Percentiles rank a stretch among this genome's conserved stretches.
Evolutionary conservation across 2,888 invertebrate species (phyloP).

Genomic region (Omphaloscelis lunosa): DNA sequence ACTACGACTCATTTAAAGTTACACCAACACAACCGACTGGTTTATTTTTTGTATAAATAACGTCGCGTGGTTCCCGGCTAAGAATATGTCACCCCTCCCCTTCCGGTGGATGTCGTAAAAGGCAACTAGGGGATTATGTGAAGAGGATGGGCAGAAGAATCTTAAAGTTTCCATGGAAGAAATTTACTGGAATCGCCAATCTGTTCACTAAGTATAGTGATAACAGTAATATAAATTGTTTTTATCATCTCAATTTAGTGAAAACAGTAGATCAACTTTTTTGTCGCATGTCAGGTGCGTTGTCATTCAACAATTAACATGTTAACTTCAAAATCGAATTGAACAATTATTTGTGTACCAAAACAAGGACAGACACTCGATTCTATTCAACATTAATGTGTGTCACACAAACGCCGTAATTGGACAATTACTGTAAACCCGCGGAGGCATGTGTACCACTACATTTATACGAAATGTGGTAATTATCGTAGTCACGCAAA

Average conservation of each 20-base stretch:
- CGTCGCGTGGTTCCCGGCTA: conserved; percentile 23
- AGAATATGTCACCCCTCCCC: conserved; percentile 41
- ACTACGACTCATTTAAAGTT: conserved; percentile 58
- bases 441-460: conserved; percentile 78
- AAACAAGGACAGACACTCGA: conserved; percentile 68
- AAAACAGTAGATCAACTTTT: not conserved
- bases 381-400: conserved; percentile 71
- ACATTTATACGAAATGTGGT: conserved; percentile 80
- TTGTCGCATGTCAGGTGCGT: not conserved
- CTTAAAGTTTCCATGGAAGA: conserved; percentile 6
- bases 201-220: not conserved
- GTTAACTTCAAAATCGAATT: conserved; percentile 27
- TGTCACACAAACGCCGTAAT: conserved; percentile 78
- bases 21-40: conserved; percentile 36
- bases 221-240: not conserved
- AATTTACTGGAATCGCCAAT: not conserved
- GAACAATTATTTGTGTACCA: conserved; percentile 54
- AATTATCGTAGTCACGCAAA: conserved; percentile 85
- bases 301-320: conserved; percentile 11
- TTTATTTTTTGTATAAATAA: conserved; percentile 47
- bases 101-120: conserved; percentile 21
- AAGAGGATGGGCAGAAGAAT: conserved; percentile 10
- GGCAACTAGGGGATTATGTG: conserved; percentile 34
- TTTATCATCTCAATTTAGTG: not conserved
- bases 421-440: conserved; percentile 82